These are phyloP conservation scores for Graphium colonna DNA, from an alignment of 2,888 invertebrate species.

Conservation along the genomic window DNA sequence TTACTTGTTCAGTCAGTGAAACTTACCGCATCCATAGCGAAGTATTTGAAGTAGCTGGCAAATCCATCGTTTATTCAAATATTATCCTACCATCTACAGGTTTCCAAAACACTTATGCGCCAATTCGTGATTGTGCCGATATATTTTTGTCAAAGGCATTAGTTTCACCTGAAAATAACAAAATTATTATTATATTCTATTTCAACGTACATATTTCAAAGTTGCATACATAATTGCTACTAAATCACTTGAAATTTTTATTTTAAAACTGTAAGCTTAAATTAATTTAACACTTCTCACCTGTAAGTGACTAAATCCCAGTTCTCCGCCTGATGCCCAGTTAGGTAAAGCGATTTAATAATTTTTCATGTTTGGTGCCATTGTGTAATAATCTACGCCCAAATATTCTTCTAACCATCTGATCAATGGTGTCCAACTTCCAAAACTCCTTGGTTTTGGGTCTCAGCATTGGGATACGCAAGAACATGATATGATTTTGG, in stretches of 20 bases:
- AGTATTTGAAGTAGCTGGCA: conserved; percentile 85
- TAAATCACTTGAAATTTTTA: no score
- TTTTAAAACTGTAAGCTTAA: no score
- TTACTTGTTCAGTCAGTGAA: no score
- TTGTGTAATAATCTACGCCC: conserved; percentile 57
- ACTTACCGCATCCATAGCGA: no score
- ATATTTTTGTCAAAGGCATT: conserved; percentile 58
- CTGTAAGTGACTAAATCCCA: conserved; percentile 74
- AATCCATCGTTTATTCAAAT: conserved; percentile 89
- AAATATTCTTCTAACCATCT: conserved; percentile 62
- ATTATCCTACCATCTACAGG: conserved; percentile 86
- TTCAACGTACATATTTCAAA: no score
- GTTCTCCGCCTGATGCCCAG: conserved; percentile 75
- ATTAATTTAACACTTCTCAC: conserved; percentile 41
- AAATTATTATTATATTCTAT: no score
- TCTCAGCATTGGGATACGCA: conserved; percentile 56
- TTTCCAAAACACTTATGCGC: conserved; percentile 92
- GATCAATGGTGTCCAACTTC: conserved; percentile 62
- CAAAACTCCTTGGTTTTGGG: conserved; percentile 65
- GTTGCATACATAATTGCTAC: no score
- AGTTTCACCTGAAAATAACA: conserved; percentile 58
- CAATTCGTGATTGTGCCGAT: conserved; percentile 79
- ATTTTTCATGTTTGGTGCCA: conserved; percentile 61
- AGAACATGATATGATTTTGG: conserved; percentile 58
- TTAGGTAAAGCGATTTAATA: conserved; percentile 70